Base-by-base conservation (phyloP, 2,888 invertebrate species). In the Hypsopygia costalis region DNA sequence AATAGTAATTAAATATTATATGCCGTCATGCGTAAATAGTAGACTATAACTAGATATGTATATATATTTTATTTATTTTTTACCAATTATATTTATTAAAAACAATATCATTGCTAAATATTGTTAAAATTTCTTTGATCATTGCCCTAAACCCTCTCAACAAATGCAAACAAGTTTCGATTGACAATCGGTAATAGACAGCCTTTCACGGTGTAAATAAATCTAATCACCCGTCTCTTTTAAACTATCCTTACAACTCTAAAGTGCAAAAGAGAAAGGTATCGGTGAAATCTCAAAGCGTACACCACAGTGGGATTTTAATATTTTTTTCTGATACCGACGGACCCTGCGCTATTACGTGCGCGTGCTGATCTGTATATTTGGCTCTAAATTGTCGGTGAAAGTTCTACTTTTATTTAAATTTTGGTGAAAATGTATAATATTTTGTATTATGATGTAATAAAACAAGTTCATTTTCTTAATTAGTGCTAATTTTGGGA, bases 241-340 rank as follows among this genome's bases (percentile, higher is more conserved):
- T 35, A 11, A 10, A 40, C 40, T n/a, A 8, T 10, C 6, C 6
- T 10, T 20, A 6, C 21, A 22, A 32, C 28, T 10, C 11, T 12
- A 11, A 46, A 11, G 43, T 34, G 30, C 12, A 33, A 46, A 41
- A 43, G 43, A 43, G 46, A 43, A 41, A 43, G 43, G 22, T 3
- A 29, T 12, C 9, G 16, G 34, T 25, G 25, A 25, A 25, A 25
- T 25, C 25, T 25, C 25, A 5, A 6, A 6, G 25, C 2, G 16
- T 16, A 16, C 16, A 16, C 16, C 16, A 16, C 16, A 4, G 16
- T 4, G 16, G 2, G 16, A 16, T 16, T 16, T 16, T 16, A 16
- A 16, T 4, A 16, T 16, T 4, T 25, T 25, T 25, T 25, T 25
- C 7, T 25, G 25, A 25, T 25, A 25, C 7, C 8, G n/a, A 25